Base-by-base conservation (phyloP, 2,113 vertebrate species). In the Brachyistius frenatus region DNA sequence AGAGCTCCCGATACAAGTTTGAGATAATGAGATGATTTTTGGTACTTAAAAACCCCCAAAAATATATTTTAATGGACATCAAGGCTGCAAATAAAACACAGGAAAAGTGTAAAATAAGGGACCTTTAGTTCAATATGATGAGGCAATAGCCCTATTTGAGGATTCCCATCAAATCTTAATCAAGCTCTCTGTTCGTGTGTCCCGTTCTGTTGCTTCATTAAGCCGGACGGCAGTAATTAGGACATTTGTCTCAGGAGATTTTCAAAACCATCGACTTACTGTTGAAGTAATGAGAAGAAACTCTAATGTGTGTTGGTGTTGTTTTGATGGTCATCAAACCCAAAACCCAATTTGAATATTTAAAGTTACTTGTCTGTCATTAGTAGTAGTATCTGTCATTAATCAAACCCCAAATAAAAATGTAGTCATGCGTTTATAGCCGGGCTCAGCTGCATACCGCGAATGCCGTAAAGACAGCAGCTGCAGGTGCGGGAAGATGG, bases 401-500 rank as follows among this genome's bases (percentile, higher is more conserved):
- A 46, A 57, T 46, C 36, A 35, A 52, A 47, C 11, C 30, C 10
- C 6, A 36, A 10, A 44, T 35, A 68, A 58, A 55, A 0, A 0
- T 23, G 23, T 23, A 23, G 23, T 23, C 1, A 14, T 44, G 30
- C 39, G 16, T 56, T 55, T 39, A 54, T 36, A 13, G 60, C 8
- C 47, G 8, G 41, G 23, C 69, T 74, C 14, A 30, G 60, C 52
- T 66, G 3, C 23, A 39, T 44, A 5, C 67, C 73, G 60, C 0
- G 0, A 0, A 55, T 35, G 5, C 46, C 9, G 8, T 47, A 16
- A 23, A 41, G 47, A 13, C 47, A 47, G 57, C 64, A 61, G 50
- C 67, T 75, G 80, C 39, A 86, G 81, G 73, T 86, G 83, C 64
- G 57, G 39, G 64, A 23, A 49, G 60, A 78, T 60, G 35, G 10